Percentiles rank a stretch among this genome's conserved stretches.
phyloP scores from a whole-genome alignment of 1,140 invertebrate species.

The Dermatophagoides farinae region DNA sequence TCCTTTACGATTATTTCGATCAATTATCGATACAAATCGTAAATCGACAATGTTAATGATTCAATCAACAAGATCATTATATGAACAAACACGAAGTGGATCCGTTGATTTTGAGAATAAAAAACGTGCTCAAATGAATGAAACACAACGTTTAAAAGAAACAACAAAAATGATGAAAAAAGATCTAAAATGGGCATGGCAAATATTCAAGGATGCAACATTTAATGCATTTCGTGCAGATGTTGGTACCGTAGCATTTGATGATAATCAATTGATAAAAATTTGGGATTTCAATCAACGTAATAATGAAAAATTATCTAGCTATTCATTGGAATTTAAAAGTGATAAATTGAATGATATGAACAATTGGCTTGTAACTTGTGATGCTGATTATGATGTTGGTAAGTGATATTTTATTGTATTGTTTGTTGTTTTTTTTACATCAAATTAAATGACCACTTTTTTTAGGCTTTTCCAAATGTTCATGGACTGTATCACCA shows the following conservation, averaged over 20 bases:
- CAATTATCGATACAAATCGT: too few relatives aligned
- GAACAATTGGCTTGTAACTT: constrained; percentile 7
- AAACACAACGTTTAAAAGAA: neutral
- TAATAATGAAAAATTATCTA: constrained; percentile 5
- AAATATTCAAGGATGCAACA: neutral
- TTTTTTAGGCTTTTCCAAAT: constrained; percentile 11
- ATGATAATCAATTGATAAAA: constrained; percentile 3
- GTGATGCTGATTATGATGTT: constrained; percentile 9
- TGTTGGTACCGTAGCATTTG: neutral
- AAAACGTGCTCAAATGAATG: neutral
- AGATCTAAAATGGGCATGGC: neutral
- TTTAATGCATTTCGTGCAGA: neutral
- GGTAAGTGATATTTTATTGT: neutral
- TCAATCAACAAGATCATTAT: neutral
- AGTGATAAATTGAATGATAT: constrained; percentile 3
- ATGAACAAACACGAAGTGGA: constrained; percentile 6
- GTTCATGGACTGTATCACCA: constrained; percentile 1
- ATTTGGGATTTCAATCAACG: constrained; percentile 11
- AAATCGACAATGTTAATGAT: neutral
- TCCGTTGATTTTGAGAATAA: neutral
- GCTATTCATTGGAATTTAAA: neutral
- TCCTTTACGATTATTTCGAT: too few relatives aligned
- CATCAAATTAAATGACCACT: neutral
- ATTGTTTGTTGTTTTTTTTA: neutral
- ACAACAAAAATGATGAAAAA: neutral